A percentile compares a stretch with the other conserved stretches of the same genome.
phyloP scores from a whole-genome alignment of 2,113 vertebrate genomes.

The Halichoerus grypus region DNA sequence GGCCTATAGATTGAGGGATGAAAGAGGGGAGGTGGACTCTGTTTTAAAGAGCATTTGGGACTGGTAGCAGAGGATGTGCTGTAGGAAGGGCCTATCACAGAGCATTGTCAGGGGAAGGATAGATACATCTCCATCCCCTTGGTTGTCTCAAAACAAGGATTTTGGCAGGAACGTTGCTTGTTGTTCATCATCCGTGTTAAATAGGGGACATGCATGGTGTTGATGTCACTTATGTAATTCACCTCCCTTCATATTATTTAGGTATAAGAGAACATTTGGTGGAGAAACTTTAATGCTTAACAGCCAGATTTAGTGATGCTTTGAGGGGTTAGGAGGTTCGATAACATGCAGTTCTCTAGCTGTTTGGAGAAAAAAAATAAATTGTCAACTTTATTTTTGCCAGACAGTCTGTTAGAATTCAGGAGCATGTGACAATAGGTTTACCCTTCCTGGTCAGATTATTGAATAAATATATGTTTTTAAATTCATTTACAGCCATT shows the following conservation, averaged over 20 bases:
- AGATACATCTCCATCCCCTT: not conserved
- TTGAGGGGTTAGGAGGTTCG: slow-evolving; percentile 61
- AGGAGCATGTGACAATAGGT: not conserved
- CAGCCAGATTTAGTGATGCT: not conserved
- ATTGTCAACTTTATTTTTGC: slow-evolving; percentile 73
- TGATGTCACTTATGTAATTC: not conserved
- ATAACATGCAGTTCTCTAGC: slow-evolving; percentile 16
- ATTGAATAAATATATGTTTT: not conserved
- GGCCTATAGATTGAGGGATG: not conserved
- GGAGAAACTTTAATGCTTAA: not conserved
- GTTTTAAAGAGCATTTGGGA: not conserved
- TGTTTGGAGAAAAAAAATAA: slow-evolving; percentile 57
- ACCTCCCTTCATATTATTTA: not conserved
- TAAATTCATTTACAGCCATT: not conserved
- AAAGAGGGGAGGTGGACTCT: not conserved
- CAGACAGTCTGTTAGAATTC: slow-evolving; percentile 50
- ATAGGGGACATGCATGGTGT: not conserved
- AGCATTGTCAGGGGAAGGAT: not conserved
- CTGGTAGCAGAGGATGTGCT: rapidly evolving
- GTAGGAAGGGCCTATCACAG: not conserved
- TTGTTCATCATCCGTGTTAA: not conserved
- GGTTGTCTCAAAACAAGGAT: not conserved
- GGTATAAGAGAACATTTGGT: not conserved
- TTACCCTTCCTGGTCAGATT: not conserved
- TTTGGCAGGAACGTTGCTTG: not conserved